These are phyloP conservation scores for Clarias fuscus DNA, from an alignment of 2,797 vertebrate genomes.

Conservation along the genomic window DNA sequence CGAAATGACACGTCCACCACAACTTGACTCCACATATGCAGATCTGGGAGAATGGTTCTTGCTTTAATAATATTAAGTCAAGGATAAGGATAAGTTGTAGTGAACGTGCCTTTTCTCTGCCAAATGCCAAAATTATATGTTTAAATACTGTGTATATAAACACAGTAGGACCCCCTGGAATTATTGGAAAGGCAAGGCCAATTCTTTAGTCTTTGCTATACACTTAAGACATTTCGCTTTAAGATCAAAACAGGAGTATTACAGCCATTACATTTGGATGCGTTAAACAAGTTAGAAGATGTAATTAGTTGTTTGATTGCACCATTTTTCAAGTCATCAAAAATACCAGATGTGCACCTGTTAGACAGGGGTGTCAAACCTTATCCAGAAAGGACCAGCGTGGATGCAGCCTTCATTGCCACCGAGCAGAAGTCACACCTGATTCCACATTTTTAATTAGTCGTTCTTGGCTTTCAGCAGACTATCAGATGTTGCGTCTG, in stretches of 20 bases:
- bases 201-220: neutral
- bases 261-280: neutral
- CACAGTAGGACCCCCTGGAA: neutral
- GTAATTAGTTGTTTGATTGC: neutral
- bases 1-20: slow-evolving; percentile 35
- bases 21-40: neutral
- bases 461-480: no score
- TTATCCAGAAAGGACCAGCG: no score
- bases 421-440: no score
- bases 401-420: no score
- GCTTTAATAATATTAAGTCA: neutral
- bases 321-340: neutral
- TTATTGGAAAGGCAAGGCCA: neutral
- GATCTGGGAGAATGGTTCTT: neutral
- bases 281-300: neutral
- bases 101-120: no score
- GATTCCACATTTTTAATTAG: no score
- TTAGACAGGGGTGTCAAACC: neutral
- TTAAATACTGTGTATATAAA: neutral
- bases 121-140: no score
- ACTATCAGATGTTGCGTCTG: no score
- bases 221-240: neutral
- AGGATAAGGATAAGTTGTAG: neutral
- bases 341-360: neutral
- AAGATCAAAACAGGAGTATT: neutral